Conservation (phyloP, 2,888 invertebrate species). For the Linyphia triangularis region DNA sequence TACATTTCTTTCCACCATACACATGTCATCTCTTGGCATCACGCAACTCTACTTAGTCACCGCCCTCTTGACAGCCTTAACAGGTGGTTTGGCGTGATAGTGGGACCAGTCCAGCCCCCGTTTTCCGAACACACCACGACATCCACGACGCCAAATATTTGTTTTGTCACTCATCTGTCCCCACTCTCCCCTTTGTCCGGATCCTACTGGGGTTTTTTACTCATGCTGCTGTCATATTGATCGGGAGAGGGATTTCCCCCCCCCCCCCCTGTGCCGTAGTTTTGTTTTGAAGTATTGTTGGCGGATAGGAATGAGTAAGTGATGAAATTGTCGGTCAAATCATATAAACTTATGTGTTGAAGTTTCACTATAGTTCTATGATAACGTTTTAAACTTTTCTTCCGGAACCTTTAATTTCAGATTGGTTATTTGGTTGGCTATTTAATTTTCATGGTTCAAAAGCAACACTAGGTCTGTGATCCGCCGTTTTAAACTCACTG, state of each 20-base stretch:
- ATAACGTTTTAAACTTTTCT: too few relatives aligned
- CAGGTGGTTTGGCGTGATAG: slow-evolving; percentile 62
- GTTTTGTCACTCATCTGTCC: slow-evolving; percentile 49
- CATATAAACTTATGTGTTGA: too few relatives aligned
- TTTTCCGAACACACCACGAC: slow-evolving; percentile 38
- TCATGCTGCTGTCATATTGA: slow-evolving; percentile 38
- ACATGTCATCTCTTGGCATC: slow-evolving; percentile 27
- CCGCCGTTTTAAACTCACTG: too few relatives aligned
- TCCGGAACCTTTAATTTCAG: too few relatives aligned
- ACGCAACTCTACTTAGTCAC: slow-evolving; percentile 58
- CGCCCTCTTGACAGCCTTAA: slow-evolving; percentile 55
- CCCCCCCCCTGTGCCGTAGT: neutral
- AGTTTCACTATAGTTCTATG: too few relatives aligned
- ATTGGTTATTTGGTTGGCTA: too few relatives aligned
- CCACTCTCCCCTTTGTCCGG: neutral
- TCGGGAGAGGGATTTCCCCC: neutral
- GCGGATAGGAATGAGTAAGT: too few relatives aligned
- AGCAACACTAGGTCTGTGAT: too few relatives aligned
- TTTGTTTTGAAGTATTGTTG: neutral
- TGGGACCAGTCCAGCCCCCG: slow-evolving; percentile 18
- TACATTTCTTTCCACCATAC: neutral
- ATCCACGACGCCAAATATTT: slow-evolving; percentile 50
- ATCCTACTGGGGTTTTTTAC: neutral
- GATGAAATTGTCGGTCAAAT: too few relatives aligned
- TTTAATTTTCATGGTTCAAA: too few relatives aligned